Percentiles rank a stretch among this genome's conserved stretches.
Evolutionary conservation across 2,888 invertebrate genomes (phyloP).

Genomic region (Sacculina carcini): DNA sequence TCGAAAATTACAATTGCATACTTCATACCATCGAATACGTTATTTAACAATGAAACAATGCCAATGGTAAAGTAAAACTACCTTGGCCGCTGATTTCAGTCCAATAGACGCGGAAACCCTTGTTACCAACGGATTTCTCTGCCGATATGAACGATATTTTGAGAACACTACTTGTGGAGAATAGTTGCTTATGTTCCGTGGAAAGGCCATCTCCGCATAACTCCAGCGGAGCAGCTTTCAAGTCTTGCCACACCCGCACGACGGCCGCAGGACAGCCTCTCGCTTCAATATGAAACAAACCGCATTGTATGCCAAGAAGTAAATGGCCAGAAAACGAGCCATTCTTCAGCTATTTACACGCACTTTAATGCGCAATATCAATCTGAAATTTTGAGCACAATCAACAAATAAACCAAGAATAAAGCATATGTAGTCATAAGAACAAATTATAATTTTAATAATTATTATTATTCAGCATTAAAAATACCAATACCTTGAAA

Average conservation of each 20-base stretch:
- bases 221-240: conserved; percentile 53
- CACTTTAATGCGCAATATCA: no score
- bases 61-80: no score
- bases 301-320: background rate
- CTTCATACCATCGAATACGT: no score
- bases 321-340: background rate
- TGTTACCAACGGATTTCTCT: conserved; percentile 75
- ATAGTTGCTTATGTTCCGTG: conserved; percentile 48
- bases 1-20: no score
- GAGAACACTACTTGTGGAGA: conserved; percentile 61
- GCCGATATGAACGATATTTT: conserved; percentile 52
- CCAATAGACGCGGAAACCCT: conserved; percentile 81
- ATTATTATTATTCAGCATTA: conserved; percentile 5
- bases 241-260: conserved; percentile 61
- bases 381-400: no score
- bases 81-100: conserved; percentile 58
- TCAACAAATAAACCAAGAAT: no score
- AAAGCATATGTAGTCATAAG: no score
- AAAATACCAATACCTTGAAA: conserved; percentile 1
- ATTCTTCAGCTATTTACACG: no score
- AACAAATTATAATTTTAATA: conserved; percentile 9
- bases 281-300: conserved; percentile 23
- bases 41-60: no score
- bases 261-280: conserved; percentile 80
- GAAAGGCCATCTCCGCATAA: conserved; percentile 60